Conservation (phyloP, 2,888 invertebrate genomes). For the Pomacea canaliculata region DNA sequence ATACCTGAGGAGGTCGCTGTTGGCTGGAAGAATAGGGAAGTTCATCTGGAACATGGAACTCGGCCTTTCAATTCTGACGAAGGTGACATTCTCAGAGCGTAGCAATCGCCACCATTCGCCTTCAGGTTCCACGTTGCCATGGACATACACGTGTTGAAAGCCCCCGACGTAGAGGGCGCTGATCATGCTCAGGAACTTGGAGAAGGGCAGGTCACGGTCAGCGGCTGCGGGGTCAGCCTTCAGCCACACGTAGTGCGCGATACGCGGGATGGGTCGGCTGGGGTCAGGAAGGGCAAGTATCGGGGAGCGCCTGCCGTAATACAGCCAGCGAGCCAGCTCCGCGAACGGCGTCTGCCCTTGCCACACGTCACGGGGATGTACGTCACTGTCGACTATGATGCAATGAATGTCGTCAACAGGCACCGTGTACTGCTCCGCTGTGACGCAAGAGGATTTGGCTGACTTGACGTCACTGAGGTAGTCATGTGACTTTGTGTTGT, state of each 20-base stretch:
- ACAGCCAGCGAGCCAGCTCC: conserved; percentile 25
- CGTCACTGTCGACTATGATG: background rate
- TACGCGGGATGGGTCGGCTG: conserved; percentile 8
- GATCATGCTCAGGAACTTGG: conserved; percentile 30
- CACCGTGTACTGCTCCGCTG: background rate
- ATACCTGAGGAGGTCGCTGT: conserved; percentile 10
- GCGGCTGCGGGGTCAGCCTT: background rate
- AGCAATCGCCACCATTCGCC: conserved; percentile 31
- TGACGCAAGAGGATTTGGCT: conserved; percentile 10
- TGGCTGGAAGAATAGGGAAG: conserved; percentile 4
- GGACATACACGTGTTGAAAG: conserved; percentile 31
- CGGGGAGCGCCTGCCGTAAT: conserved; percentile 17
- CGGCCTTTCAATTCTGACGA: conserved; percentile 8
- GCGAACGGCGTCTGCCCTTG: conserved; percentile 11
- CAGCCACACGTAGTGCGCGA: conserved; percentile 22
- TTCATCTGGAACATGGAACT: conserved; percentile 11
- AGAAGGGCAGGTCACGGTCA: conserved; percentile 14
- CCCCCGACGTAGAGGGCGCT: conserved; percentile 32
- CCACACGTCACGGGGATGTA: conserved; percentile 26
- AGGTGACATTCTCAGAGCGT: conserved; percentile 16
- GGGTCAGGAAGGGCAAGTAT: background rate
- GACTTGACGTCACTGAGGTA: background rate
- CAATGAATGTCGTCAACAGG: background rate
- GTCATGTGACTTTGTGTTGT: background rate
- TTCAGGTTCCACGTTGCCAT: conserved; percentile 25